A percentile compares a stretch with the other conserved stretches of the same genome.
Conservation (phyloP, 2,888 invertebrate species). For the Thereva unica region DNA sequence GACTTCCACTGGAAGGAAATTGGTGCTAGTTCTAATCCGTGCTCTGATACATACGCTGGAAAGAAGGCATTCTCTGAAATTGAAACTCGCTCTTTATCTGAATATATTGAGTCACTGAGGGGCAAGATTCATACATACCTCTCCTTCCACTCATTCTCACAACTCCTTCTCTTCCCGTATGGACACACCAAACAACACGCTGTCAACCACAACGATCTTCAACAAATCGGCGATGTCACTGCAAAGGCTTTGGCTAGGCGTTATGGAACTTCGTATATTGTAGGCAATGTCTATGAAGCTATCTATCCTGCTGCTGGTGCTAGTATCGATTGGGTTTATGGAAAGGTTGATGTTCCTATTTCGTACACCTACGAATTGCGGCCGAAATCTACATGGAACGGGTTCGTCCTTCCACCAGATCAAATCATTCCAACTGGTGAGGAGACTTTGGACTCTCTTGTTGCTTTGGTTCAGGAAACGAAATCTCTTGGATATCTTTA, state of each 20-base stretch:
- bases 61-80: constrained; percentile 71
- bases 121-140: constrained; percentile 66
- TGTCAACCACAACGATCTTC: constrained; percentile 61
- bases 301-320: constrained; percentile 64
- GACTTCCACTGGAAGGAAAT: constrained; percentile 68
- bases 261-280: constrained; percentile 57
- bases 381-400: constrained; percentile 53
- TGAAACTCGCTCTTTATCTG: constrained; percentile 63
- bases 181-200: constrained; percentile 62
- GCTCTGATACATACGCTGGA: constrained; percentile 70
- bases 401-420: constrained; percentile 68
- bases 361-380: constrained; percentile 67
- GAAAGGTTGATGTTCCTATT: constrained; percentile 61
- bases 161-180: constrained; percentile 69
- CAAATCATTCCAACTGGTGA: constrained; percentile 69
- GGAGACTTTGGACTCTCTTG: constrained; percentile 64
- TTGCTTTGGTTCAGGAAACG: constrained; percentile 60
- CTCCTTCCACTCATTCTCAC: constrained; percentile 75
- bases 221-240: constrained; percentile 50
- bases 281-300: constrained; percentile 59
- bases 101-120: constrained; percentile 61
- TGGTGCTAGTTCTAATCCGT: constrained; percentile 64
- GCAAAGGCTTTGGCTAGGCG: constrained; percentile 50
- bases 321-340: constrained; percentile 69
- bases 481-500: constrained; percentile 55